These are phyloP conservation scores for Trissolcus japonicus DNA, from an alignment of 2,888 invertebrate species.

Conservation along the genomic window DNA sequence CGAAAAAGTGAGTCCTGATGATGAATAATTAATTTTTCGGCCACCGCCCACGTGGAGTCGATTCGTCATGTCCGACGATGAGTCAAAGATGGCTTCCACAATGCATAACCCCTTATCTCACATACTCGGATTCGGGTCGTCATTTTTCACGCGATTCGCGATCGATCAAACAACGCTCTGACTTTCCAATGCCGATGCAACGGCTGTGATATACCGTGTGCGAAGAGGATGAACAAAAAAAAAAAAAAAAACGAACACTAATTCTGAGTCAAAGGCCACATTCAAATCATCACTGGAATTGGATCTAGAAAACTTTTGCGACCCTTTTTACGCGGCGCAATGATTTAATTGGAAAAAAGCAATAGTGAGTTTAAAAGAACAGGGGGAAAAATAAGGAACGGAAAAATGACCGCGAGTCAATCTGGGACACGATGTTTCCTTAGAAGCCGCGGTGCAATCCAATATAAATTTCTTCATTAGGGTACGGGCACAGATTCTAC, in stretches of 20 bases:
- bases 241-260: conserved; percentile 8
- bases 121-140: conserved; percentile 44
- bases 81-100: conserved; percentile 45
- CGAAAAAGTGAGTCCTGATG: neutral
- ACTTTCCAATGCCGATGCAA: conserved; percentile 25
- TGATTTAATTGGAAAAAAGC: too few species aligned
- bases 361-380: neutral
- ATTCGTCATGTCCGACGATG: conserved; percentile 35
- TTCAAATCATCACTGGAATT: neutral
- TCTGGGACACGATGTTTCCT: conserved; percentile 26
- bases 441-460: conserved; percentile 22
- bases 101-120: conserved; percentile 43
- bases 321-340: too few species aligned
- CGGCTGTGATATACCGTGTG: conserved; percentile 8
- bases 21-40: conserved; percentile 24
- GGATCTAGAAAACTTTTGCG: too few species aligned
- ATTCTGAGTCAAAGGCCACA: conserved; percentile 17
- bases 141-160: conserved; percentile 46
- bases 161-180: conserved; percentile 38
- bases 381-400: neutral
- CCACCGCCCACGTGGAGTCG: conserved; percentile 26
- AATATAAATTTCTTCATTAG: conserved; percentile 49
- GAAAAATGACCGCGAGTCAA: conserved; percentile 1
- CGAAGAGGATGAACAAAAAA: neutral
- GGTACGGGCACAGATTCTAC: conserved; percentile 31